These are phyloP conservation scores for Liopterus haemorrhoidalis DNA, from an alignment of 2,888 invertebrate genomes.

Conservation along the genomic window DNA sequence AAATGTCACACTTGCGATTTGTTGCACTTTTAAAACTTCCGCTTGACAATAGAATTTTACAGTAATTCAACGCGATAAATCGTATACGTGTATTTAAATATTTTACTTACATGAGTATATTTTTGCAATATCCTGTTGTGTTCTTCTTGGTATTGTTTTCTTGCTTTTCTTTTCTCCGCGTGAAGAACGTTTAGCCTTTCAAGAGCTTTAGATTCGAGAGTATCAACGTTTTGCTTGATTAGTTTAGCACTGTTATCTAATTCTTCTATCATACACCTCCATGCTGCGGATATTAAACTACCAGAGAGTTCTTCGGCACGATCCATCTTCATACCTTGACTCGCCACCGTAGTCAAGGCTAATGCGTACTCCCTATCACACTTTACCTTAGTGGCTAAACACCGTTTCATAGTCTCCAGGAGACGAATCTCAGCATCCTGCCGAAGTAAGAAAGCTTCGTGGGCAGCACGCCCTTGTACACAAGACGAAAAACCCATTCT, in stretches of 20 bases:
- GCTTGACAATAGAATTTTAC: too few species aligned
- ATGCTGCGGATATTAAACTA: conserved; percentile 63
- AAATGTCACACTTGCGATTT: too few species aligned
- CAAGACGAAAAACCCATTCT: conserved; percentile 80
- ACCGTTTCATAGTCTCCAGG: conserved; percentile 85
- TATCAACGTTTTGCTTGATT: conserved; percentile 79
- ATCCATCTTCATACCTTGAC: conserved; percentile 79
- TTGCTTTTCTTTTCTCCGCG: conserved; percentile 78
- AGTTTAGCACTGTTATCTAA: conserved; percentile 78
- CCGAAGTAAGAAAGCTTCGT: conserved; percentile 82
- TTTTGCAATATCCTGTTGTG: conserved; percentile 76
- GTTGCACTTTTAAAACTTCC: too few species aligned
- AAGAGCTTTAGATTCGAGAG: conserved; percentile 72
- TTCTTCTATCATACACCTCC: conserved; percentile 84
- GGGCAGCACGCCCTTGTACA: conserved; percentile 81
- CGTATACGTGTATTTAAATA: too few species aligned
- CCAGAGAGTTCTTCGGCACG: conserved; percentile 66
- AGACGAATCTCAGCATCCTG: conserved; percentile 91
- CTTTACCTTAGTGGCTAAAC: conserved; percentile 80
- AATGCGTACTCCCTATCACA: conserved; percentile 88
- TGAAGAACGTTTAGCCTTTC: conserved; percentile 76
- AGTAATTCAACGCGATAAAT: too few species aligned
- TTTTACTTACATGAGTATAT: conserved; percentile 66
- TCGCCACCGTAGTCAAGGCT: conserved; percentile 72
- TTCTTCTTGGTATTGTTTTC: conserved; percentile 85